A percentile compares a stretch with the other conserved stretches of the same genome.
These are phyloP conservation scores for Amblyornis subalaris DNA, from an alignment of 2,113 vertebrate species.

Conservation along the genomic window DNA sequence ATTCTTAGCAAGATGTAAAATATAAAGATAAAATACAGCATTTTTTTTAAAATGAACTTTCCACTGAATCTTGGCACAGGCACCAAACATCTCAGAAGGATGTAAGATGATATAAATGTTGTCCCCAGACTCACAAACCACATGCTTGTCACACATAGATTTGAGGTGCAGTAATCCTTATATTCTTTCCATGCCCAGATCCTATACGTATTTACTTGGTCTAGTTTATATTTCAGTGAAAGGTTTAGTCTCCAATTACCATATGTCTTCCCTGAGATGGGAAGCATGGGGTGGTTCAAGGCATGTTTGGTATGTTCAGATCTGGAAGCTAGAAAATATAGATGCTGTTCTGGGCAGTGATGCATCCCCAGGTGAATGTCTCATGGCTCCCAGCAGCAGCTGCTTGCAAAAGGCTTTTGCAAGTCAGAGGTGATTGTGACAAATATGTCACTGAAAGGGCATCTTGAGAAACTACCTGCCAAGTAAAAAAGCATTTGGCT, in stretches of 20 bases:
- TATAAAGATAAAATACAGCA: background rate
- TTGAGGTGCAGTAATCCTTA: background rate
- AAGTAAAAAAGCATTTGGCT: background rate
- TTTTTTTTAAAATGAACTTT: background rate
- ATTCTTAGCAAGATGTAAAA: background rate
- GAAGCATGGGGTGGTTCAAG: background rate
- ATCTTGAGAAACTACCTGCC: background rate
- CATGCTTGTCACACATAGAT: background rate
- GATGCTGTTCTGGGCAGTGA: background rate
- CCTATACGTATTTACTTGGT: fast-evolving
- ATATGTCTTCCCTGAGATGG: background rate
- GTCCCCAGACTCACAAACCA: background rate
- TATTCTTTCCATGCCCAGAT: background rate
- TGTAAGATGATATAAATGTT: background rate
- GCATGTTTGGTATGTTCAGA: background rate
- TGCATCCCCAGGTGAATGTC: background rate
- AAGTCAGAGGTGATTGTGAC: background rate
- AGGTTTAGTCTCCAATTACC: background rate
- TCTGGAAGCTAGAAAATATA: background rate
- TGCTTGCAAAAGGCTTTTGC: background rate
- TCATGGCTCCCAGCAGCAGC: fast-evolving
- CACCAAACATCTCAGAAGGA: background rate
- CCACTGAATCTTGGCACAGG: background rate
- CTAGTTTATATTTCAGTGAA: background rate
- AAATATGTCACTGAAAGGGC: background rate